phyloP scores from a whole-genome alignment of 35 echinoderm and acorn worm genomes.

The Lytechinus pictus region DNA sequence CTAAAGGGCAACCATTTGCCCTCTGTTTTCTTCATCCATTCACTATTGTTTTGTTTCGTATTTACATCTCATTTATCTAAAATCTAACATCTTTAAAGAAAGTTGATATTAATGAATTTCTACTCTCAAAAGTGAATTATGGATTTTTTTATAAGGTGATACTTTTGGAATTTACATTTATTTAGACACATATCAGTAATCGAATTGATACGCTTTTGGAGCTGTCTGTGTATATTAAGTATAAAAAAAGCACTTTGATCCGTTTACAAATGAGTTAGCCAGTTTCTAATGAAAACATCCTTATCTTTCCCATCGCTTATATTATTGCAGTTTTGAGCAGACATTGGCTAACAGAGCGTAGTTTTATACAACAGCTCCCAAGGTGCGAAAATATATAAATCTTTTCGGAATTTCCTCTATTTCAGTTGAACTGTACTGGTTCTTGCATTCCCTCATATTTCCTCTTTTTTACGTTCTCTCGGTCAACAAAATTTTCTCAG shows the following conservation, averaged over 20 bases:
- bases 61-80: too few species aligned
- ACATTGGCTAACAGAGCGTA: neutral
- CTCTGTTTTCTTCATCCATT: too few species aligned
- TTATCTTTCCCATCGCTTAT: neutral
- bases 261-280: neutral
- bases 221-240: too few species aligned
- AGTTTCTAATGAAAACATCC: neutral
- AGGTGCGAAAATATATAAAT: neutral
- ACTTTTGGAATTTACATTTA: too few species aligned
- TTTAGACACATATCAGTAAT: too few species aligned
- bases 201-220: too few species aligned
- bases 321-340: neutral
- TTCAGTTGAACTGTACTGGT: neutral
- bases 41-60: too few species aligned
- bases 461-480: neutral
- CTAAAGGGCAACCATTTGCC: too few species aligned
- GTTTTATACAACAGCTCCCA: neutral
- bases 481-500: neutral
- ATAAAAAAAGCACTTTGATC: neutral
- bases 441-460: neutral
- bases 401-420: neutral
- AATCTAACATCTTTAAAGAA: too few species aligned
- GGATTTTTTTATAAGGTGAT: too few species aligned
- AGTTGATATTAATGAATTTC: too few species aligned
- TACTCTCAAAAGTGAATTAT: too few species aligned